Evolutionary conservation across 1,140 invertebrate genomes (phyloP).

Genomic region (Drosophila nigromelanica): DNA sequence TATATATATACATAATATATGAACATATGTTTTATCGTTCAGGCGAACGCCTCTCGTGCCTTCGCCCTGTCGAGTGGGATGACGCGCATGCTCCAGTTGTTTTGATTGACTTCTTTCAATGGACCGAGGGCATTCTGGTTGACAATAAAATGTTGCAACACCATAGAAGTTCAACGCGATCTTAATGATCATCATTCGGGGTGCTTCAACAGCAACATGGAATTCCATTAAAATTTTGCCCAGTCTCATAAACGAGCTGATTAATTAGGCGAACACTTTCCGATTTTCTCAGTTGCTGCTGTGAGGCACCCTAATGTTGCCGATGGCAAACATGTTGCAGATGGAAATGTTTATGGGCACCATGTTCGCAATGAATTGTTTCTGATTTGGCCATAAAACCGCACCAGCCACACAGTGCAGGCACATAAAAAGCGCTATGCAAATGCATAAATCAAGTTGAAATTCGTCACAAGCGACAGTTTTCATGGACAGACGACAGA

Average conservation of each 20-base stretch:
- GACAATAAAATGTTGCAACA: constrained; percentile 38
- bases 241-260: too few species aligned
- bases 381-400: constrained; percentile 61
- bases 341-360: constrained; percentile 23
- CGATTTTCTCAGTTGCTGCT: background rate
- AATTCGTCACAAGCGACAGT: constrained; percentile 66
- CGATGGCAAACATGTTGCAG: constrained; percentile 47
- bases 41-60: background rate
- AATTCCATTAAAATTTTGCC: too few species aligned
- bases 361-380: constrained; percentile 50
- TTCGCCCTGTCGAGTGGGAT: constrained; percentile 5
- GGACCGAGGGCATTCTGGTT: constrained; percentile 19
- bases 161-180: constrained; percentile 4
- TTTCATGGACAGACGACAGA: background rate
- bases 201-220: too few species aligned
- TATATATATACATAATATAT: background rate
- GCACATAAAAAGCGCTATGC: constrained; percentile 5
- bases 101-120: constrained; percentile 50
- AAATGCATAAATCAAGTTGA: constrained; percentile 67
- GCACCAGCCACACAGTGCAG: too few species aligned
- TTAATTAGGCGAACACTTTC: too few species aligned
- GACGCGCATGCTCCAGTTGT: constrained; percentile 24
- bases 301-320: background rate
- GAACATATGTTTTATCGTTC: constrained; percentile 44
- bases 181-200: background rate